phyloP scores from a whole-genome alignment of 2,888 invertebrate genomes.

The Meteorus colon region DNA sequence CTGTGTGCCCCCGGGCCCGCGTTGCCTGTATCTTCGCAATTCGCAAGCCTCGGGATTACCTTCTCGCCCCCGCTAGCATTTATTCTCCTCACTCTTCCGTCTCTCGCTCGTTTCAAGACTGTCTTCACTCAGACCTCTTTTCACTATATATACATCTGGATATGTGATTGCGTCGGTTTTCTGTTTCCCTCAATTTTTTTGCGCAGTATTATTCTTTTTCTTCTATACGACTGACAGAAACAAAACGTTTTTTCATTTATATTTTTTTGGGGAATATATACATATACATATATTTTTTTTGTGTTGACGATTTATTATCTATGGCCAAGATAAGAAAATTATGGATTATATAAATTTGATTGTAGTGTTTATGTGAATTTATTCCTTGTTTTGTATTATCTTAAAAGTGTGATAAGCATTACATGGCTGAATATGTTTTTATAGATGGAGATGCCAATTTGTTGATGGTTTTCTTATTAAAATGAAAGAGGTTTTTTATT shows the following conservation, averaged over 20 bases:
- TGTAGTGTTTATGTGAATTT: too few species aligned
- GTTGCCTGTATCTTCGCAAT: slow-evolving; percentile 59
- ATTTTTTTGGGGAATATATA: neutral
- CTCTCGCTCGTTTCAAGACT: slow-evolving; percentile 43
- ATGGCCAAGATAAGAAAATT: too few species aligned
- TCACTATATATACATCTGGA: slow-evolving; percentile 32
- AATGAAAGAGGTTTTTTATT: too few species aligned
- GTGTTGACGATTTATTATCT: too few species aligned
- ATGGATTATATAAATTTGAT: too few species aligned
- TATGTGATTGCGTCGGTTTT: slow-evolving; percentile 28
- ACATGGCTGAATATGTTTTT: too few species aligned
- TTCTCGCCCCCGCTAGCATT: slow-evolving; percentile 46
- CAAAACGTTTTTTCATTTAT: slow-evolving; percentile 10
- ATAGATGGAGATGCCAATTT: too few species aligned
- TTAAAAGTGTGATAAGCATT: too few species aligned
- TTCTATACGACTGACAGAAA: slow-evolving; percentile 4
- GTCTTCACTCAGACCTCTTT: slow-evolving; percentile 32
- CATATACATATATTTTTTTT: too few species aligned
- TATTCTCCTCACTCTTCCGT: slow-evolving; percentile 29
- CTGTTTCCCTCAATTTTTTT: slow-evolving; percentile 23
- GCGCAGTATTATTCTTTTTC: neutral
- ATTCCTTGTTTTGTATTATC: too few species aligned
- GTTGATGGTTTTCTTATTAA: too few species aligned
- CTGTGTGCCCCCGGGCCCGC: slow-evolving; percentile 44
- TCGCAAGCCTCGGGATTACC: slow-evolving; percentile 56